Conservation (phyloP, 2,797 vertebrate species). For the Vireo griseus region DNA sequence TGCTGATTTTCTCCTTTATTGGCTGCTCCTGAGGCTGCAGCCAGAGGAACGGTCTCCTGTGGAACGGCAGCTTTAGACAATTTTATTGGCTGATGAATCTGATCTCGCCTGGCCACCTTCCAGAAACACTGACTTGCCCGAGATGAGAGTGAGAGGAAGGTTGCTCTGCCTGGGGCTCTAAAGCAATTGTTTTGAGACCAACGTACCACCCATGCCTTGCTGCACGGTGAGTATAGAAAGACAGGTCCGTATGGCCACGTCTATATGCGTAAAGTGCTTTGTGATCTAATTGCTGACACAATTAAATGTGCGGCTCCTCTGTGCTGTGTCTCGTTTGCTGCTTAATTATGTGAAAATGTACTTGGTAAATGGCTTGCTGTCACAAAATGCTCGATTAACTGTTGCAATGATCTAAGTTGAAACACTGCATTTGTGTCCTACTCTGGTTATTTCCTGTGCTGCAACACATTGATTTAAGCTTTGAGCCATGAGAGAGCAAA, state of each 20-base stretch:
- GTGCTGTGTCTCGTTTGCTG: neutral
- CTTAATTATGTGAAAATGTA: conserved; percentile 44
- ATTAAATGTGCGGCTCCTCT: conserved; percentile 14
- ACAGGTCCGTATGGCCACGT: neutral
- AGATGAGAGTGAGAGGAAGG: conserved; percentile 59
- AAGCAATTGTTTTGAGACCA: conserved; percentile 16
- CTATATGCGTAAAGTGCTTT: neutral
- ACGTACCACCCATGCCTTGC: conserved; percentile 66
- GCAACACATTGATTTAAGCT: conserved; percentile 13
- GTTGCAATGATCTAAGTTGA: conserved; percentile 32
- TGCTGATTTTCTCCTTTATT: conserved; percentile 45
- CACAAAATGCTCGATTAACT: conserved; percentile 46
- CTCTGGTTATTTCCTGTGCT: conserved; percentile 15
- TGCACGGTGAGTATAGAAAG: conserved; percentile 71
- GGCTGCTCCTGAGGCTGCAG: conserved; percentile 58
- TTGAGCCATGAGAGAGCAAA: neutral
- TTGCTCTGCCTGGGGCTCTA: conserved; percentile 47
- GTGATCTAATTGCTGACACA: conserved; percentile 1
- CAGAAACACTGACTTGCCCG: conserved; percentile 60
- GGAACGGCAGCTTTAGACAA: conserved; percentile 60
- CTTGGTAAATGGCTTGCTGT: conserved; percentile 17
- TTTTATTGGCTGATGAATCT: conserved; percentile 72
- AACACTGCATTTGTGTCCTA: conserved; percentile 2
- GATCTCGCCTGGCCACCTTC: conserved; percentile 63
- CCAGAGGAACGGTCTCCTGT: conserved; percentile 49